Conservation (phyloP, 2,797 vertebrate species). For the Notolepis coatsorum region DNA sequence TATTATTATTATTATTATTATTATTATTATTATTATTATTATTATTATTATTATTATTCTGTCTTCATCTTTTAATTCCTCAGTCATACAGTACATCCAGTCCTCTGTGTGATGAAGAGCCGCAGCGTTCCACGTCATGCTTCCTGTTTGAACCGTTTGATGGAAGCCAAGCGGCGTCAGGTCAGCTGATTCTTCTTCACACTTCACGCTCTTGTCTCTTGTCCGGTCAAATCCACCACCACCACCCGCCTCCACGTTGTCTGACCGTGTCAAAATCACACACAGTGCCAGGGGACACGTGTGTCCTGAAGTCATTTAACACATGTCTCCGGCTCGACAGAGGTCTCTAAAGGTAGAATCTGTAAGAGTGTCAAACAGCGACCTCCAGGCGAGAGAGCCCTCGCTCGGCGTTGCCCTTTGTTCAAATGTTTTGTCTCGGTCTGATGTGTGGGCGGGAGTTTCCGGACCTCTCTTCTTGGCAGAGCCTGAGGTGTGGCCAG, state of each 20-base stretch:
- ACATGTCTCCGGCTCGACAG: no score
- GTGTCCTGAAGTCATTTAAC: slow-evolving; percentile 5
- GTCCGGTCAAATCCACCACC: slow-evolving; percentile 61
- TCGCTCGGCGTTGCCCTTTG: no score
- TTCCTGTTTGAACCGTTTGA: slow-evolving; percentile 73
- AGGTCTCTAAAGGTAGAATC: no score
- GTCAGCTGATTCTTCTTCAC: slow-evolving; percentile 45
- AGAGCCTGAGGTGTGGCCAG: no score
- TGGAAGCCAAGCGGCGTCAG: slow-evolving; percentile 61
- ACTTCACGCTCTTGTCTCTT: slow-evolving; percentile 61
- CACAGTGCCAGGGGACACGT: not conserved
- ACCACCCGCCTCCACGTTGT: slow-evolving; percentile 59
- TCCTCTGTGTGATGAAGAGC: slow-evolving; percentile 20
- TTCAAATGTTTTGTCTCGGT: no score
- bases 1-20: not conserved
- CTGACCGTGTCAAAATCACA: slow-evolving; percentile 42
- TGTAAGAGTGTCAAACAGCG: no score
- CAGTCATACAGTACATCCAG: slow-evolving; percentile 45
- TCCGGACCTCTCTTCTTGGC: no score
- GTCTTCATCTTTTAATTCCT: no score
- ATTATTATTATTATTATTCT: slow-evolving; percentile 46
- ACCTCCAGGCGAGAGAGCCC: no score
- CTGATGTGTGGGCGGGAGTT: no score
- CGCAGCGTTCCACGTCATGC: slow-evolving; percentile 16
- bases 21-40: slow-evolving; percentile 34